Evolutionary conservation across 2,888 invertebrate genomes (phyloP).

Genomic region (Pristionchus fissidentatus): DNA sequence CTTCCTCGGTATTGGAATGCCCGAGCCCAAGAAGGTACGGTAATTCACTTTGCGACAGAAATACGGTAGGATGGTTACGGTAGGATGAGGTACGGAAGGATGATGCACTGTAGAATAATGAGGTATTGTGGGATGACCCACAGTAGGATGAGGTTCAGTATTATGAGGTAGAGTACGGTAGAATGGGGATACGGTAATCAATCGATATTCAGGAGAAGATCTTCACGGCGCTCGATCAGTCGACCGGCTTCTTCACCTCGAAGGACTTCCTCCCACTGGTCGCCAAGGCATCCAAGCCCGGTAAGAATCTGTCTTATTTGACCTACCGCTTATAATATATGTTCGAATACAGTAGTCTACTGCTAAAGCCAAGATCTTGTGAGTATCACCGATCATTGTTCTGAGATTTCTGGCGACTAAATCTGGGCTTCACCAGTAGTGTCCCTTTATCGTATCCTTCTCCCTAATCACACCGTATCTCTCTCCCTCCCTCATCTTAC

Average conservation of each 20-base stretch:
- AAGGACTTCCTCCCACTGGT: constrained; percentile 93
- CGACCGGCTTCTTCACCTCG: constrained; percentile 93
- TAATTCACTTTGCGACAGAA: constrained; percentile 78
- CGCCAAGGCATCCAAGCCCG: constrained; percentile 89
- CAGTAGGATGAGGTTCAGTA: background rate
- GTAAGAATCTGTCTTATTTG: constrained; percentile 75
- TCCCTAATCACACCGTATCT: background rate
- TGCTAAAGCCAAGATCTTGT: no score
- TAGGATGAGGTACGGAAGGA: no score
- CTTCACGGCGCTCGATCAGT: constrained; percentile 81
- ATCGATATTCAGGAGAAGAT: constrained; percentile 49
- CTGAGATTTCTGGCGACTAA: no score
- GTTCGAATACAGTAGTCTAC: background rate
- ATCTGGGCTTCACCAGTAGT: background rate
- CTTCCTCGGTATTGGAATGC: constrained; percentile 84
- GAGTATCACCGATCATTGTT: no score
- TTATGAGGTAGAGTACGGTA: no score
- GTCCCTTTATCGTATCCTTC: background rate
- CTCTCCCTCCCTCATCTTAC: background rate
- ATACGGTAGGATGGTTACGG: background rate
- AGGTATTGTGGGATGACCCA: no score
- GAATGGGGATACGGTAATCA: background rate
- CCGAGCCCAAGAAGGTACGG: constrained; percentile 86
- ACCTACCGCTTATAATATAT: background rate
- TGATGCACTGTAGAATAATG: background rate